Evolutionary conservation across 2,797 vertebrate genomes (phyloP).

Genomic region (Dromococcyx pavoninus): DNA sequence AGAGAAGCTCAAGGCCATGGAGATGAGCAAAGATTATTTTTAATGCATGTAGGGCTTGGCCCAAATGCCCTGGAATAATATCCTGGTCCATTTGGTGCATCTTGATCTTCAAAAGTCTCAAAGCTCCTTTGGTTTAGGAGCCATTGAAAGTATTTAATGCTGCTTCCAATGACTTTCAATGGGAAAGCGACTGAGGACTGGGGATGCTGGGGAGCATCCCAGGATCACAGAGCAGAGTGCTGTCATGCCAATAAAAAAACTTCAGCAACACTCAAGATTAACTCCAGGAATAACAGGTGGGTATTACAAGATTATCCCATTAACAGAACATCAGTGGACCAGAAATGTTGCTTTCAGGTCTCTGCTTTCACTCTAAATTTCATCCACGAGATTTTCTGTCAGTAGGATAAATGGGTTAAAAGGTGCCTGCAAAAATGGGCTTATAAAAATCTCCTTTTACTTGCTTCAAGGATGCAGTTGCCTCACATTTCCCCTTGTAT

Average conservation of each 20-base stretch:
- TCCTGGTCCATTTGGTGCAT: background rate
- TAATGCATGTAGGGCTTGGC: accelerated
- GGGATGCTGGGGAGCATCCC: background rate
- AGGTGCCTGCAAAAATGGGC: background rate
- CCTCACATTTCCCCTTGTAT: background rate
- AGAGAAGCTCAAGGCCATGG: background rate
- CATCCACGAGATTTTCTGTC: background rate
- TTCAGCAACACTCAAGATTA: background rate
- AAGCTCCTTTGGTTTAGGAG: background rate
- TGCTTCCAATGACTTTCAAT: background rate
- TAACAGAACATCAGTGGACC: background rate
- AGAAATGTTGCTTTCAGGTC: background rate
- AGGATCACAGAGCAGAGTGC: background rate
- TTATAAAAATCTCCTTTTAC: background rate
- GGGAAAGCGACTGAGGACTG: background rate
- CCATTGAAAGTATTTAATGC: background rate
- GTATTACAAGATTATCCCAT: background rate
- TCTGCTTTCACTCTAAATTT: background rate
- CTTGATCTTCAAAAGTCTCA: background rate
- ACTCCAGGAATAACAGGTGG: background rate
- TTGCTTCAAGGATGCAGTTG: background rate
- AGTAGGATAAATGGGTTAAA: background rate
- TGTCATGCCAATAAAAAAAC: background rate
- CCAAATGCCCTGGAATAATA: background rate
- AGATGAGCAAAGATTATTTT: background rate